These are phyloP conservation scores for Papilio polytes DNA, from an alignment of 1,140 invertebrate genomes.

Conservation along the genomic window DNA sequence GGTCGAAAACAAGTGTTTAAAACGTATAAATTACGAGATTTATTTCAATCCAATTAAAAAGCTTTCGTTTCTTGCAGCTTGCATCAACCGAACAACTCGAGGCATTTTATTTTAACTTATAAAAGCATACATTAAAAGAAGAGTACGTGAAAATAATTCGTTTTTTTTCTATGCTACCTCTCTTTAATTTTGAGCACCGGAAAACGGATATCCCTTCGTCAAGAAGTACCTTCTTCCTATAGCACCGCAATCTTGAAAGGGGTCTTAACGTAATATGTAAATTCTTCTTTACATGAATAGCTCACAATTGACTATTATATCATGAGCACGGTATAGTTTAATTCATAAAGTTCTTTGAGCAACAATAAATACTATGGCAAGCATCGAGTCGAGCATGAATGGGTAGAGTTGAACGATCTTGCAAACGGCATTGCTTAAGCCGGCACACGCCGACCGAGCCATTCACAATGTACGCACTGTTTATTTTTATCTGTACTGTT, in stretches of 20 bases:
- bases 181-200: not conserved
- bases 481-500: slow-evolving; percentile 6
- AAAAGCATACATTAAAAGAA: not conserved
- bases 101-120: not conserved
- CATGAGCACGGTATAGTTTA: not conserved
- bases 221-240: too few relatives aligned
- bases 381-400: not conserved
- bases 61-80: not conserved
- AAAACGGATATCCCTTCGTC: not conserved
- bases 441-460: not conserved
- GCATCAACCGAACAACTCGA: not conserved
- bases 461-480: slow-evolving; percentile 9
- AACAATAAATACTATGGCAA: not conserved
- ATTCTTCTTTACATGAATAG: too few relatives aligned
- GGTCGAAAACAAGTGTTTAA: slow-evolving; percentile 1
- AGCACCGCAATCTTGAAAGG: too few relatives aligned
- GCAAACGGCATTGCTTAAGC: not conserved
- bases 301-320: too few relatives aligned
- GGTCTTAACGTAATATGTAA: too few relatives aligned
- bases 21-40: not conserved
- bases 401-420: slow-evolving; percentile 6
- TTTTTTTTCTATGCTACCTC: not conserved
- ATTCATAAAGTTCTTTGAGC: not conserved
- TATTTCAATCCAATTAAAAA: slow-evolving; percentile 16
- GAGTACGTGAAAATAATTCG: not conserved